These are phyloP conservation scores for Rhynchonycteris naso DNA, from an alignment of 2,797 vertebrate species.

Conservation along the genomic window DNA sequence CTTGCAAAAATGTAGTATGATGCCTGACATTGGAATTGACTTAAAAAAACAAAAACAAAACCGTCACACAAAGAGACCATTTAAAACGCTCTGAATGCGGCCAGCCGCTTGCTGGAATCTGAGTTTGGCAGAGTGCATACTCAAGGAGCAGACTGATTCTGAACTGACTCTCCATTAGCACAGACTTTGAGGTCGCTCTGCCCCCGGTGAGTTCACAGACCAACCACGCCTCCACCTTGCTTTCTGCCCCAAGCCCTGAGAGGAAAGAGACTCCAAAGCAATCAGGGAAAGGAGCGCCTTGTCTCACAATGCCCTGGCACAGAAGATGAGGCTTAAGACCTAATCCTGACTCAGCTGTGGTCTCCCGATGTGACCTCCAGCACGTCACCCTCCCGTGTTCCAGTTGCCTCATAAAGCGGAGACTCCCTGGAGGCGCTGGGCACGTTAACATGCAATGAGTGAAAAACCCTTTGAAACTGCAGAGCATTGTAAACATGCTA, in stretches of 20 bases:
- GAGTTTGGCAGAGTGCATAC: background rate
- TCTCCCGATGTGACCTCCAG: conserved; percentile 22
- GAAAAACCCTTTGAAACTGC: conserved; percentile 67
- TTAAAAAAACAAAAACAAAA: background rate
- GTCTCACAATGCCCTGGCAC: background rate
- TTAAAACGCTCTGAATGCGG: background rate
- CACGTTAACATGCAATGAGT: conserved; percentile 6
- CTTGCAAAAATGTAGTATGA: background rate
- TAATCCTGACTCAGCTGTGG: conserved; percentile 62
- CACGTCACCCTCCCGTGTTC: conserved; percentile 61
- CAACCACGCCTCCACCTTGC: background rate
- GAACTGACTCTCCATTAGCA: background rate
- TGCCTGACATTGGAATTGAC: background rate
- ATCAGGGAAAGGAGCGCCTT: background rate
- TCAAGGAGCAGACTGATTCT: background rate
- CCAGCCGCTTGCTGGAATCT: background rate
- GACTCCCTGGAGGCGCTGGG: conserved; percentile 56
- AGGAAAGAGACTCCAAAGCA: background rate
- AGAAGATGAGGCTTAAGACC: background rate
- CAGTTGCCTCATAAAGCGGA: conserved; percentile 50
- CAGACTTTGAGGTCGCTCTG: rapidly evolving
- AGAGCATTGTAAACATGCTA: conserved; percentile 15
- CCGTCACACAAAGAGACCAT: background rate
- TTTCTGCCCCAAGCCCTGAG: background rate
- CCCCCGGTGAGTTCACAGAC: background rate